Conservation (phyloP, 2,888 invertebrate genomes). For the Pogonocherus hispidulus region DNA sequence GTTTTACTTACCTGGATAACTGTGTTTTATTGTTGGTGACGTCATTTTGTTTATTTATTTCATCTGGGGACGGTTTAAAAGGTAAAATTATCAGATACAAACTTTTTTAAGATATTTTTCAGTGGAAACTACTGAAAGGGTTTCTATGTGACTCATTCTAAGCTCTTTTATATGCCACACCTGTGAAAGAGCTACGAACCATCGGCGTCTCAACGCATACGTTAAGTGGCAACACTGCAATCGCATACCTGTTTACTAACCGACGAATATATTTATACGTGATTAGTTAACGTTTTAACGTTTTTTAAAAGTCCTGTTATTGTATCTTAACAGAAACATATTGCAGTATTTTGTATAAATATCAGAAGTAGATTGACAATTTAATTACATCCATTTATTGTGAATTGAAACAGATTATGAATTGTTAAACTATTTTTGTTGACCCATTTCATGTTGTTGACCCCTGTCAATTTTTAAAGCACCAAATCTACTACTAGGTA, state of each 20-base stretch:
- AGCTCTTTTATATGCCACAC: slow-evolving; percentile 21
- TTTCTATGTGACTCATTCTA: slow-evolving; percentile 12
- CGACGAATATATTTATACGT: too few species aligned
- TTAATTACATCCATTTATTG: too few species aligned
- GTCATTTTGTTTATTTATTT: slow-evolving; percentile 28
- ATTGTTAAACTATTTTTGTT: too few species aligned
- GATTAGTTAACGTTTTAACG: not conserved
- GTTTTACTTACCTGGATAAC: slow-evolving; percentile 5
- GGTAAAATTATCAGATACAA: slow-evolving; percentile 15
- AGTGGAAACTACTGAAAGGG: not conserved
- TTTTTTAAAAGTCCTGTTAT: not conserved
- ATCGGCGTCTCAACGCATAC: slow-evolving; percentile 19
- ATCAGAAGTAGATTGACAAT: too few species aligned
- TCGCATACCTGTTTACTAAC: slow-evolving; percentile 32
- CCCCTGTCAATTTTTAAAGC: too few species aligned
- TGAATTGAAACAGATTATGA: too few species aligned
- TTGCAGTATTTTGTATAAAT: too few species aligned
- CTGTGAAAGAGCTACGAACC: slow-evolving; percentile 30
- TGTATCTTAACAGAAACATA: too few species aligned
- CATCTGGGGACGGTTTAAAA: slow-evolving; percentile 3
- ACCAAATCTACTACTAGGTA: too few species aligned
- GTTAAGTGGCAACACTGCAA: slow-evolving; percentile 20
- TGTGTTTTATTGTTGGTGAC: slow-evolving; percentile 28
- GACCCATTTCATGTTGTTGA: too few species aligned
- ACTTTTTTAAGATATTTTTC: not conserved